A percentile compares a stretch with the other conserved stretches of the same genome.
These are phyloP conservation scores for Trematomus loennbergii DNA, from an alignment of 2,113 vertebrate genomes.

Conservation along the genomic window DNA sequence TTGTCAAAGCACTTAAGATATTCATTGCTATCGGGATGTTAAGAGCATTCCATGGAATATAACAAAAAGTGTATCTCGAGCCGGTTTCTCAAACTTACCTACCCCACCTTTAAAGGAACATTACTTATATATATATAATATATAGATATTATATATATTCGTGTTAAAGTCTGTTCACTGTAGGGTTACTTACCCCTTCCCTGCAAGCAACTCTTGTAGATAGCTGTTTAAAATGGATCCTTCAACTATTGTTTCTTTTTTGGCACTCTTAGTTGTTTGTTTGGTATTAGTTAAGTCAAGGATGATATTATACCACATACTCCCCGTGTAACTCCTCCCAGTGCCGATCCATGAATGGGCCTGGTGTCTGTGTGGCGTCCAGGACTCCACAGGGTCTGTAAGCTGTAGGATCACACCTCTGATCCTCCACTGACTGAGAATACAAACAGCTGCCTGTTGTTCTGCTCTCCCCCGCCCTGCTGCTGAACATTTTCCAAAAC, in stretches of 20 bases:
- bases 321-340: constrained; percentile 13
- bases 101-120: background rate
- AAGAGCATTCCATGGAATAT: too few species aligned
- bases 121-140: too few species aligned
- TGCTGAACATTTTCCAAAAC: constrained; percentile 59
- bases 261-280: background rate
- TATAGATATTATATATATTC: too few species aligned
- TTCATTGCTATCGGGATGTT: too few species aligned
- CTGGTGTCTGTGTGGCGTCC: constrained; percentile 33
- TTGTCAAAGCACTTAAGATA: too few species aligned
- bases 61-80: too few species aligned
- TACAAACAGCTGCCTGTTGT: constrained; percentile 70
- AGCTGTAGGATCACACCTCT: constrained; percentile 52
- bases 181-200: too few species aligned
- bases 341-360: constrained; percentile 29
- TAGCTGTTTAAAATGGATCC: background rate
- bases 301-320: background rate
- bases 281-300: background rate
- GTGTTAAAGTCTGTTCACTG: too few species aligned
- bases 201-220: background rate
- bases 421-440: constrained; percentile 70
- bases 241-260: background rate
- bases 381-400: constrained; percentile 37
- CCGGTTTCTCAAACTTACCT: too few species aligned
- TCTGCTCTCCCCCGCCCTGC: constrained; percentile 4